Evolutionary conservation across 2,888 invertebrate species (phyloP).

Genomic region (Listrodromus nycthemerus): DNA sequence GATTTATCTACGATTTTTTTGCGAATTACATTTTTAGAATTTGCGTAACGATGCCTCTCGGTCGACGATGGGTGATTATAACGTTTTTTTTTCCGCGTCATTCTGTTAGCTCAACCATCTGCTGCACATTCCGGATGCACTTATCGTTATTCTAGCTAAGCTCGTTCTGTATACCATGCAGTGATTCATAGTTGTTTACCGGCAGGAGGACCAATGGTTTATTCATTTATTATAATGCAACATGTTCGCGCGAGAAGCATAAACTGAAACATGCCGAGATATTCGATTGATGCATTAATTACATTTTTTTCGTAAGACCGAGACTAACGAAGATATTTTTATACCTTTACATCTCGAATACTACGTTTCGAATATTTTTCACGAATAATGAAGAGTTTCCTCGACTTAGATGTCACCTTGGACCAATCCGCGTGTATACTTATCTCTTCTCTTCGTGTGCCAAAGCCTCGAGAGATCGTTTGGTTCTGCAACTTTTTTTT

Average conservation of each 20-base stretch:
- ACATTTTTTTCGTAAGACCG: background rate
- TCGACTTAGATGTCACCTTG: conserved; percentile 60
- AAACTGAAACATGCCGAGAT: background rate
- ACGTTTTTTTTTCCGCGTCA: background rate
- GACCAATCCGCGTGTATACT: conserved; percentile 20
- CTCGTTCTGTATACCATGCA: background rate
- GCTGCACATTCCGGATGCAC: conserved; percentile 4
- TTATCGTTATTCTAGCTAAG: background rate
- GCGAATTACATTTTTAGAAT: background rate
- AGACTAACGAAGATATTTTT: background rate
- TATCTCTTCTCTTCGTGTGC: conserved; percentile 41
- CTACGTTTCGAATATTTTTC: background rate
- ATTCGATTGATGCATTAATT: background rate
- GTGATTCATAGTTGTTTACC: conserved; percentile 30
- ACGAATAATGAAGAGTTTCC: background rate
- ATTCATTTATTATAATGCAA: conserved; percentile 12
- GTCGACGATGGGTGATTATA: background rate
- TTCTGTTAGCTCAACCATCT: background rate
- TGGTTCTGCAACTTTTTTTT: background rate
- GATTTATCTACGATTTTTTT: background rate
- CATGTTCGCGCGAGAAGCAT: background rate
- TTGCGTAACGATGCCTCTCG: background rate
- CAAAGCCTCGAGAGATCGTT: conserved; percentile 43
- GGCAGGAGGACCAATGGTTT: background rate
- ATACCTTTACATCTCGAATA: background rate